Evolutionary conservation across 2,797 vertebrate genomes (phyloP).

Genomic region (Poecilia wingei): DNA sequence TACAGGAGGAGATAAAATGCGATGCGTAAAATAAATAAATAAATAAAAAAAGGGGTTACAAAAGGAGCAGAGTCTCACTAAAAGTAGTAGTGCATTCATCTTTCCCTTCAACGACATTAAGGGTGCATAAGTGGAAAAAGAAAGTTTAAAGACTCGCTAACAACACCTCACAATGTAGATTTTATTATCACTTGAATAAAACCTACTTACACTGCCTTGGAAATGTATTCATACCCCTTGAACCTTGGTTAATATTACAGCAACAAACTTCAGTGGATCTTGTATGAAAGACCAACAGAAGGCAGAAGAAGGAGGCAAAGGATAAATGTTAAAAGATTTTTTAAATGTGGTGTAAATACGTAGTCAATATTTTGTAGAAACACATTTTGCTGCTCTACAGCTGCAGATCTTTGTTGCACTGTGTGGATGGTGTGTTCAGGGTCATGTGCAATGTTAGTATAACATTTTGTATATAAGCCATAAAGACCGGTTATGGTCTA

Average conservation of each 20-base stretch:
- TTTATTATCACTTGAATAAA: not conserved
- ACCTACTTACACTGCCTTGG: not conserved
- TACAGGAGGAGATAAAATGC: conserved; percentile 17
- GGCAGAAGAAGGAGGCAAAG: not conserved
- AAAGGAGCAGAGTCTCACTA: conserved; percentile 1
- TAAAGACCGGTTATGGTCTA: not conserved
- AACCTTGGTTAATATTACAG: not conserved
- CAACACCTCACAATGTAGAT: not conserved
- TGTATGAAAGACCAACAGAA: not conserved
- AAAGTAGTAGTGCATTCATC: conserved; percentile 22
- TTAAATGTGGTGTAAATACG: not conserved
- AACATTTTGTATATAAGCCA: not conserved
- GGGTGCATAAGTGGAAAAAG: not conserved
- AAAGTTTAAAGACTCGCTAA: not conserved
- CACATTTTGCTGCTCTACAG: not conserved
- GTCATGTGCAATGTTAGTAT: not conserved
- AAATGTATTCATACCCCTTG: not conserved
- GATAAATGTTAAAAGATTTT: not conserved
- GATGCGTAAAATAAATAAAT: not conserved
- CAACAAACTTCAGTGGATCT: not conserved
- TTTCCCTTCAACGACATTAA: conserved; percentile 13
- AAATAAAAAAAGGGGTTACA: conserved; percentile 19
- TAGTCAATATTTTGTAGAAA: not conserved
- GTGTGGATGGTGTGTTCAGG: not conserved
- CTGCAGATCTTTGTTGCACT: not conserved